phyloP scores from a whole-genome alignment of 2,797 vertebrate genomes.

The Vespertilio murinus region DNA sequence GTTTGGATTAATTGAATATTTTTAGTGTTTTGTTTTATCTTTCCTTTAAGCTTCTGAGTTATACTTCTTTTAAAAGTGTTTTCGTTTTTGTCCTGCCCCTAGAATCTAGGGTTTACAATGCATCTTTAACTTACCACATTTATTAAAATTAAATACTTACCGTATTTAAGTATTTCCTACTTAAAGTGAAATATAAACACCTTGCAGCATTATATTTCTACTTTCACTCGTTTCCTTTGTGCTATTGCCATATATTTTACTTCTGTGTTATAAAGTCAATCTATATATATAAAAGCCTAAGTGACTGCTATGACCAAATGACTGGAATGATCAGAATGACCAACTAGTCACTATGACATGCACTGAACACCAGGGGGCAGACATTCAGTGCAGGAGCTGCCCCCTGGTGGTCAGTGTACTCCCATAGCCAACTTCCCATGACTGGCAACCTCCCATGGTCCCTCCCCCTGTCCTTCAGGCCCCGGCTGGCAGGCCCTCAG shows the following conservation, averaged over 20 bases:
- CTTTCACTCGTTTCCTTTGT: not conserved
- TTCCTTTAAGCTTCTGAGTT: not conserved
- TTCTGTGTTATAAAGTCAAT: not conserved
- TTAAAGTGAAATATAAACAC: not conserved
- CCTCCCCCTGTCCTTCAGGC: too few relatives aligned
- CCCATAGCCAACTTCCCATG: too few relatives aligned
- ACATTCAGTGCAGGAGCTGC: too few relatives aligned
- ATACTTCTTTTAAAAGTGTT: not conserved
- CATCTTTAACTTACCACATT: not conserved
- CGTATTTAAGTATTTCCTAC: not conserved
- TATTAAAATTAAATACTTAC: too few relatives aligned
- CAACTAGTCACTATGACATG: too few relatives aligned
- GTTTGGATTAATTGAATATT: not conserved
- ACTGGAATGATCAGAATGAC: too few relatives aligned
- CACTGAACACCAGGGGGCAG: too few relatives aligned
- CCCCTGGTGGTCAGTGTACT: too few relatives aligned
- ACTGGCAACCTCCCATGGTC: too few relatives aligned
- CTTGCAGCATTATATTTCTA: not conserved
- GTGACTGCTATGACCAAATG: too few relatives aligned
- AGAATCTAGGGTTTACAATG: not conserved
- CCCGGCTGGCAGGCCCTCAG: too few relatives aligned
- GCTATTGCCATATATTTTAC: not conserved
- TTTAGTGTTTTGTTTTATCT: not conserved
- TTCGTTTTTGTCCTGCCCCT: not conserved
- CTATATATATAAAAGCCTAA: too few relatives aligned